Conservation (phyloP, 1,140 invertebrate species). For the Bombus waltoni region DNA sequence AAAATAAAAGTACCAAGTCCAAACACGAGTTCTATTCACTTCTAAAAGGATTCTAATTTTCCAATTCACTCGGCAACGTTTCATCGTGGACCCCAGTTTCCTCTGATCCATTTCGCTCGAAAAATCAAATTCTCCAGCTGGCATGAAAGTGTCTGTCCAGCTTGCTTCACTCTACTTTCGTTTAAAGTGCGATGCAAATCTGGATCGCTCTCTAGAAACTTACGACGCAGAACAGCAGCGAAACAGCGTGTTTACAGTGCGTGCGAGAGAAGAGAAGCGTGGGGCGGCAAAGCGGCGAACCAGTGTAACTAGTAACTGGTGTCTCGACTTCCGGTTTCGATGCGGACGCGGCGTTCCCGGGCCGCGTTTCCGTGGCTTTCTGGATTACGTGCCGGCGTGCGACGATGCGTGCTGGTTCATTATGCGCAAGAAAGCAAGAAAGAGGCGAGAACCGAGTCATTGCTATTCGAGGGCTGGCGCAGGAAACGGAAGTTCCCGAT, state of each 20-base stretch:
- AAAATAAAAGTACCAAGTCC: too few species aligned
- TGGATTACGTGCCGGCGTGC: constrained; percentile 32
- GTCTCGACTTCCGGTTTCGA: constrained; percentile 31
- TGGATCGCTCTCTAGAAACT: not conserved
- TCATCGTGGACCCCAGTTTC: too few species aligned
- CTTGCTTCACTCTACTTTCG: not conserved
- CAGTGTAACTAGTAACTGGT: not conserved
- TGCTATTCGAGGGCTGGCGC: constrained; percentile 72
- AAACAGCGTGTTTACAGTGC: not conserved
- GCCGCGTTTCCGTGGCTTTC: constrained; percentile 37
- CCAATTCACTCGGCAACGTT: too few species aligned
- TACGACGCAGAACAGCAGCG: not conserved
- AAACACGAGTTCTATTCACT: too few species aligned
- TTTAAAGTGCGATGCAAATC: not conserved
- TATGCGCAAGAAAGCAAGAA: constrained; percentile 46
- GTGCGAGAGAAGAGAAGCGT: not conserved
- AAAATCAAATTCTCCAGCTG: too few species aligned
- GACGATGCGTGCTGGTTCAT: constrained; percentile 8
- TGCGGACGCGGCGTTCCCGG: not conserved
- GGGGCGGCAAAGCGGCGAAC: not conserved
- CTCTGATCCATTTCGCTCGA: too few species aligned
- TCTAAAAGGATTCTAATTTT: too few species aligned
- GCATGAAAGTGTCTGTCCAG: too few species aligned
- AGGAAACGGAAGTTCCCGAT: constrained; percentile 76
- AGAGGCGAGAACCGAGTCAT: constrained; percentile 67